Base-by-base conservation (phyloP, 2,113 vertebrate species). In the Macrotus californicus region DNA sequence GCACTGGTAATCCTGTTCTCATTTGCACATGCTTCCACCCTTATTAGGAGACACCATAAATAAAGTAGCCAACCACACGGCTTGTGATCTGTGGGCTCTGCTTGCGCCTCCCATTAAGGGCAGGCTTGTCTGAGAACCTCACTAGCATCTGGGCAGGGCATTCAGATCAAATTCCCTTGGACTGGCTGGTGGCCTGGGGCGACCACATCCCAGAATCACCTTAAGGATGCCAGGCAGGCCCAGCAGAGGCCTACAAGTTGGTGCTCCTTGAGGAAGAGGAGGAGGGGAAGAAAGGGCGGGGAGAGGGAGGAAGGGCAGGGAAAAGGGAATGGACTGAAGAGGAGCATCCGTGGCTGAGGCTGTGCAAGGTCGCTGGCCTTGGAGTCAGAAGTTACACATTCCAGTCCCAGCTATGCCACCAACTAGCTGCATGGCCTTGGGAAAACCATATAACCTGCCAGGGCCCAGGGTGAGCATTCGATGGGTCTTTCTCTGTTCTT, bases 281-380 rank as follows among this genome's bases (percentile, higher is more conserved):
- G 21, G 6, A 3, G 21, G 54, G 34, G 21, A 18, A 9, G 52
- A 10, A 43, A 3, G n/a, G n/a, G 1, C 2, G 19, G 29, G 8
- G 39, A 22, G 9, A 50, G 16, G 18, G 15, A 6, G 3, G 43
- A 29, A 34, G 11, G 21, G 8, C 26, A 50, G 11, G 6, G 26
- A 2, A 13, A 7, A 6, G 1, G 19, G 56, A 31, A 31, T 12
- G 5, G 29, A 64, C 11, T 31, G 24, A 18, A 12, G 15, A 0
- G 31, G 21, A 1, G 1, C 0, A 0, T n/a, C 48, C 14, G 0
- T 1, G 14, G n/a, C 43, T 22, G 14, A 64, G 34, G 21, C 13
- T 79, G 12, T 34, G 19, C 56, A 41, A 54, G n/a, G 48, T 21
- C 80, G 14, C 41, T 59, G 11, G 13, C 41, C 59, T 73, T 36